Percentiles rank a stretch among this genome's conserved stretches.
phyloP scores from a whole-genome alignment of 2,888 invertebrate species.

The Metallyticus violacea region DNA sequence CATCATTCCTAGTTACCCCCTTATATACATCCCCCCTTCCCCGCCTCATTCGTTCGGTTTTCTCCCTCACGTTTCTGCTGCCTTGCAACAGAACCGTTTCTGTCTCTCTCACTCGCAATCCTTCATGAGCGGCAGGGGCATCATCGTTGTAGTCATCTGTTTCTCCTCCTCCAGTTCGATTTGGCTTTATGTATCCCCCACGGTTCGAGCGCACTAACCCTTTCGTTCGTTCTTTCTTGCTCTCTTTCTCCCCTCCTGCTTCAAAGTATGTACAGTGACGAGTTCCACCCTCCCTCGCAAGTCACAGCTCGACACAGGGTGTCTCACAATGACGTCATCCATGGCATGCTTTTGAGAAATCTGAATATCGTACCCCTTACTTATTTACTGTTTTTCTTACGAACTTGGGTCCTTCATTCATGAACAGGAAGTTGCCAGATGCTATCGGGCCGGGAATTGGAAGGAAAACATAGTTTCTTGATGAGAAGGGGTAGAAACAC shows the following conservation, averaged over 20 bases:
- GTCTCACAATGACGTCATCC: background rate
- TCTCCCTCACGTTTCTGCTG: slow-evolving; percentile 1
- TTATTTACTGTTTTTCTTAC: background rate
- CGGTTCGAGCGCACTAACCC: background rate
- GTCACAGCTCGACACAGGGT: background rate
- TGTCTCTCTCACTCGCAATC: background rate
- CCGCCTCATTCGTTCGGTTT: too few species aligned
- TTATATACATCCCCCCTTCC: slow-evolving; percentile 19
- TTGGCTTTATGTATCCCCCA: slow-evolving; percentile 1
- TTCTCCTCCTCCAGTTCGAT: background rate
- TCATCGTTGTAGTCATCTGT: background rate
- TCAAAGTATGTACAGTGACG: background rate
- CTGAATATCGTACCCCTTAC: background rate
- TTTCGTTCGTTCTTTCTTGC: background rate
- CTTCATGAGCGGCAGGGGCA: background rate
- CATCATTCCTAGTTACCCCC: slow-evolving; percentile 26
- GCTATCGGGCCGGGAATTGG: too few species aligned
- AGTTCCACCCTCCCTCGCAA: background rate
- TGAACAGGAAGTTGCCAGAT: too few species aligned
- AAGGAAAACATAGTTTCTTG: too few species aligned
- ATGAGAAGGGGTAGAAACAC: too few species aligned
- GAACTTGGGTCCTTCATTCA: background rate
- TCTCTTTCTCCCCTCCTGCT: background rate
- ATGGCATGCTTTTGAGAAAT: background rate
- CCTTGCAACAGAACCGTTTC: slow-evolving; percentile 11